phyloP scores from a whole-genome alignment of 1,140 invertebrate genomes.

The Stratiolaelaps scimitus region DNA sequence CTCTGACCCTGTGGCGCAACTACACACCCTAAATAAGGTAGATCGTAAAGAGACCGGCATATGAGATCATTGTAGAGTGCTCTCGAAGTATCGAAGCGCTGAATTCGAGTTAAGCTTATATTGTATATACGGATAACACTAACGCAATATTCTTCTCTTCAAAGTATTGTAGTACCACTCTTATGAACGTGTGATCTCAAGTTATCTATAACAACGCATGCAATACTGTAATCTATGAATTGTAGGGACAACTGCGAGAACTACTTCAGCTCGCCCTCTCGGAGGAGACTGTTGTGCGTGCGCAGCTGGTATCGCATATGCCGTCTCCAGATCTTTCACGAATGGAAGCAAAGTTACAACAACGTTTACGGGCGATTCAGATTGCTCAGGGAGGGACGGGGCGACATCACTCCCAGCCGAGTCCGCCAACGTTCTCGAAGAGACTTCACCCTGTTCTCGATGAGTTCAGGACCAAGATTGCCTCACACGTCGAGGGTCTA shows the following conservation, averaged over 20 bases:
- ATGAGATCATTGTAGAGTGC: no score
- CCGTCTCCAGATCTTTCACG: conserved; percentile 4
- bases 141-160: no score
- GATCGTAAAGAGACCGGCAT: no score
- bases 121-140: no score
- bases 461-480: background rate
- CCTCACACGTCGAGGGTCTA: background rate
- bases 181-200: no score
- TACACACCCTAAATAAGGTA: conserved; percentile 11
- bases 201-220: no score
- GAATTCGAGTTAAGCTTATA: no score
- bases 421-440: conserved; percentile 7
- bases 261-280: background rate
- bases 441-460: conserved; percentile 2
- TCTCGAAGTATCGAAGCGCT: no score
- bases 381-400: background rate
- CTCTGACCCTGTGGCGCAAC: background rate
- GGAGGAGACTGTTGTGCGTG: conserved; percentile 4
- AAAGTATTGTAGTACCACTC: no score
- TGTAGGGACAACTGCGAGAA: background rate
- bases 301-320: conserved; percentile 3
- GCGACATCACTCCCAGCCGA: background rate
- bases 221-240: no score
- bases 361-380: background rate
- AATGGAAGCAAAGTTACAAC: conserved; percentile 13